Conservation (phyloP, 2,113 vertebrate species). For the Solenodon paradoxus region DNA sequence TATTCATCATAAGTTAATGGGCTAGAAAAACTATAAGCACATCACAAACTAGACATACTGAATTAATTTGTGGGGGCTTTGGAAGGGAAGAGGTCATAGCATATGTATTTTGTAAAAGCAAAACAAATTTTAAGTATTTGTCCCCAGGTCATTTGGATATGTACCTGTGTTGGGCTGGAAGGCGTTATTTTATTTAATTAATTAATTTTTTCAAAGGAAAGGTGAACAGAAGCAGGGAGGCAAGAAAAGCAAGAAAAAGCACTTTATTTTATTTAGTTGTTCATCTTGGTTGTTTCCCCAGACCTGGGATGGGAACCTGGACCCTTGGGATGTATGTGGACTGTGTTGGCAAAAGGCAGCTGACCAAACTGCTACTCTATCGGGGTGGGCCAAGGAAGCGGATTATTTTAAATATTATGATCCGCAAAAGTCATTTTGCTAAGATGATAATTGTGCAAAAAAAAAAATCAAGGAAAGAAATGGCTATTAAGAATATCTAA, state of each 20-base stretch:
- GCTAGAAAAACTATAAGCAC: neutral
- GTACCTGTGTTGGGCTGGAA: neutral
- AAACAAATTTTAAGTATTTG: neutral
- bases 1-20: slow-evolving; percentile 22
- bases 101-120: neutral
- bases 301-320: too few relatives aligned
- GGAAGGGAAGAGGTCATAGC: neutral
- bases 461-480: neutral
- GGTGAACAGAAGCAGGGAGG: too few relatives aligned
- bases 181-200: too few relatives aligned
- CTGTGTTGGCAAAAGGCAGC: too few relatives aligned
- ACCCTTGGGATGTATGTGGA: too few relatives aligned
- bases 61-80: neutral
- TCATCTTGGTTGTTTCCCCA: too few relatives aligned
- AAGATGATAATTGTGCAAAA: neutral
- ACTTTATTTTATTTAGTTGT: too few relatives aligned
- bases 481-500: neutral
- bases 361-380: too few relatives aligned
- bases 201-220: too few relatives aligned
- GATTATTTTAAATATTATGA: neutral
- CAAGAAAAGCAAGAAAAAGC: too few relatives aligned
- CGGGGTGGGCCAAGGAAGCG: too few relatives aligned
- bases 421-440: neutral
- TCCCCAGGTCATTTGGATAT: neutral
- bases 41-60: neutral